Percentiles rank a stretch among this genome's conserved stretches.
Conservation (phyloP, 2,113 vertebrate genomes). For the Rhinogobius similis region DNA sequence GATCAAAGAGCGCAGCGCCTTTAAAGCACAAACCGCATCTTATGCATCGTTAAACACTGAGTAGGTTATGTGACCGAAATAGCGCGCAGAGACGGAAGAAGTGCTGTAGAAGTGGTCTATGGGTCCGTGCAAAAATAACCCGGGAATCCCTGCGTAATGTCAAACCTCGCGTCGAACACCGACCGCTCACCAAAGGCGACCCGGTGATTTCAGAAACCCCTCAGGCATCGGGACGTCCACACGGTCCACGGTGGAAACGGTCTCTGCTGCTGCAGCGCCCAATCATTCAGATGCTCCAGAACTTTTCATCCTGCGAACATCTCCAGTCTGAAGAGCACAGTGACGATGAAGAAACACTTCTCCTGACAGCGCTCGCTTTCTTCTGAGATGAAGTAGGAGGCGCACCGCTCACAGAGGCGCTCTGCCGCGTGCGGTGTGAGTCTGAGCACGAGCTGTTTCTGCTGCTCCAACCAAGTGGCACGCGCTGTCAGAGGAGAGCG, state of each 20-base stretch:
- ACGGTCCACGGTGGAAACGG: constrained; percentile 5
- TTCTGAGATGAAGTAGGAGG: constrained; percentile 15
- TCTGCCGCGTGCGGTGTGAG: constrained; percentile 18
- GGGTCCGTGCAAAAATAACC: background rate
- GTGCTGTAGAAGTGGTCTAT: constrained; percentile 3
- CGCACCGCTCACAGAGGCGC: constrained; percentile 22
- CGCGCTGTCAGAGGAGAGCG: constrained; percentile 25
- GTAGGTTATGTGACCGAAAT: background rate
- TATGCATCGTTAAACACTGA: background rate
- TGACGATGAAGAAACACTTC: constrained; percentile 26
- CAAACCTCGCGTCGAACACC: constrained; percentile 6
- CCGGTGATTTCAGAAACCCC: constrained; percentile 21
- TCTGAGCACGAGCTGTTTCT: constrained; percentile 31
- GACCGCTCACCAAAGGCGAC: background rate
- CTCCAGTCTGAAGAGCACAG: constrained; percentile 5
- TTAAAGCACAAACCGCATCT: background rate
- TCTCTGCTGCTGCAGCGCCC: constrained; percentile 27
- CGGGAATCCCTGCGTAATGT: background rate
- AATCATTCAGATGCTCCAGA: constrained; percentile 36
- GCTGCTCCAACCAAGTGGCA: constrained; percentile 29
- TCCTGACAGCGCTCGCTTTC: constrained; percentile 34
- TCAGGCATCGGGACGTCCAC: background rate
- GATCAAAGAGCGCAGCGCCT: constrained; percentile 14
- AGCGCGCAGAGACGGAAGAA: background rate
- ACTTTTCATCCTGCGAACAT: constrained; percentile 52